A percentile compares a stretch with the other conserved stretches of the same genome.
Evolutionary conservation across 2,888 invertebrate species (phyloP).

Genomic region (Hemithea aestivaria): DNA sequence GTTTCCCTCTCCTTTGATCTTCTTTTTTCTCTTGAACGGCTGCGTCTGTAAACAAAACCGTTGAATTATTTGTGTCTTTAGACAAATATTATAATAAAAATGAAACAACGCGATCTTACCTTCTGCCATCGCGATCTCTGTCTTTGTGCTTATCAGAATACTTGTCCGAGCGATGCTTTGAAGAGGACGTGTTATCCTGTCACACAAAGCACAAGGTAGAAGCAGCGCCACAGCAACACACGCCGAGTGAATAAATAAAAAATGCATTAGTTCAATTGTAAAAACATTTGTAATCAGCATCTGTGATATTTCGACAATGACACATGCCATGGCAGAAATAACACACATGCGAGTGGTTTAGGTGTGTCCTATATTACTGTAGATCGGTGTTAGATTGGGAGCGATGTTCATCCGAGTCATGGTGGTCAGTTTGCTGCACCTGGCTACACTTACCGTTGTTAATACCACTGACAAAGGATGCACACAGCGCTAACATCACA

Average conservation of each 20-base stretch:
- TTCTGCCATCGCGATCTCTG: conserved; percentile 60
- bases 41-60: conserved; percentile 49
- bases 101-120: conserved; percentile 38
- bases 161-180: conserved; percentile 78
- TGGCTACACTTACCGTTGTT: conserved; percentile 84
- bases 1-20: conserved; percentile 81
- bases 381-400: conserved; percentile 45
- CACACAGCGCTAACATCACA: conserved; percentile 83
- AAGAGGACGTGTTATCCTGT: conserved; percentile 78
- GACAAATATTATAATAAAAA: conserved; percentile 3
- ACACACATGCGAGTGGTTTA: conserved; percentile 52
- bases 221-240: conserved; percentile 80
- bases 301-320: conserved; percentile 56
- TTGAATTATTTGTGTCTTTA: too few relatives aligned
- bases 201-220: conserved; percentile 81
- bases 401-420: conserved; percentile 52
- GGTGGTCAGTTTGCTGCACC: conserved; percentile 61
- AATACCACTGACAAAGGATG: conserved; percentile 81
- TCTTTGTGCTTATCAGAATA: conserved; percentile 77
- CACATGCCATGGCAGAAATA: conserved; percentile 50
- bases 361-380: conserved; percentile 60
- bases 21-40: conserved; percentile 67
- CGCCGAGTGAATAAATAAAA: conserved; percentile 78
- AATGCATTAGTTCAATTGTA: conserved; percentile 72
- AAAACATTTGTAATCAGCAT: conserved; percentile 51